These are phyloP conservation scores for Procavia capensis DNA, from an alignment of 2,113 vertebrate species.

Conservation along the genomic window DNA sequence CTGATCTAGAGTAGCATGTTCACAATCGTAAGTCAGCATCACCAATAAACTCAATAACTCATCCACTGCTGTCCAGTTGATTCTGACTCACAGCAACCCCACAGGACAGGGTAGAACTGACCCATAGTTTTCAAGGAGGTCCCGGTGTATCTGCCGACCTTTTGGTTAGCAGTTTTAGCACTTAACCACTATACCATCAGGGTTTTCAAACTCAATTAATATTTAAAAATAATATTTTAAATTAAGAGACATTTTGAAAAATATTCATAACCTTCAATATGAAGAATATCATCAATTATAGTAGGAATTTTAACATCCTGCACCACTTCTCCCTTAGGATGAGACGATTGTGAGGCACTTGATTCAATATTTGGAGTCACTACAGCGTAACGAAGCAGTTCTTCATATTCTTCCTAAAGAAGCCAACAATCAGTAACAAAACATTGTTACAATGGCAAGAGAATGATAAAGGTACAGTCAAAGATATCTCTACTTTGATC, in stretches of 20 bases:
- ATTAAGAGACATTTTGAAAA: slow-evolving; percentile 1
- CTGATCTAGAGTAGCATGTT: background rate
- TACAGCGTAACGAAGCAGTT: slow-evolving; percentile 91
- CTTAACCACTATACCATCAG: too few relatives aligned
- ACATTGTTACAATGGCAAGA: background rate
- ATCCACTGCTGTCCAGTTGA: too few relatives aligned
- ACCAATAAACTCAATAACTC: slow-evolving; percentile 6
- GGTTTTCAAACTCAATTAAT: too few relatives aligned
- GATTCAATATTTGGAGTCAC: slow-evolving; percentile 90
- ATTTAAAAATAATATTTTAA: slow-evolving; percentile 13
- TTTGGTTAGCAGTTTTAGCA: too few relatives aligned
- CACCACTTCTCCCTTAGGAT: slow-evolving; percentile 76
- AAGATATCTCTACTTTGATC: background rate
- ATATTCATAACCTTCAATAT: slow-evolving; percentile 83
- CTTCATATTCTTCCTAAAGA: slow-evolving; percentile 95
- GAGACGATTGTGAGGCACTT: slow-evolving; percentile 72
- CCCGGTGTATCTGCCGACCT: too few relatives aligned
- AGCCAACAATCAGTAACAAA: slow-evolving; percentile 47
- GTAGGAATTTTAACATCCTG: slow-evolving; percentile 72
- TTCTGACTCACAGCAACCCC: too few relatives aligned
- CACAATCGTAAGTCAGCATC: background rate
- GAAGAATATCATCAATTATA: slow-evolving; percentile 77
- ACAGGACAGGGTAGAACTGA: too few relatives aligned
- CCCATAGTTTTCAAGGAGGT: too few relatives aligned
- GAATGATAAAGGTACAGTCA: background rate